These are phyloP conservation scores for Picathartes gymnocephalus DNA, from an alignment of 2,113 vertebrate genomes.

Conservation along the genomic window DNA sequence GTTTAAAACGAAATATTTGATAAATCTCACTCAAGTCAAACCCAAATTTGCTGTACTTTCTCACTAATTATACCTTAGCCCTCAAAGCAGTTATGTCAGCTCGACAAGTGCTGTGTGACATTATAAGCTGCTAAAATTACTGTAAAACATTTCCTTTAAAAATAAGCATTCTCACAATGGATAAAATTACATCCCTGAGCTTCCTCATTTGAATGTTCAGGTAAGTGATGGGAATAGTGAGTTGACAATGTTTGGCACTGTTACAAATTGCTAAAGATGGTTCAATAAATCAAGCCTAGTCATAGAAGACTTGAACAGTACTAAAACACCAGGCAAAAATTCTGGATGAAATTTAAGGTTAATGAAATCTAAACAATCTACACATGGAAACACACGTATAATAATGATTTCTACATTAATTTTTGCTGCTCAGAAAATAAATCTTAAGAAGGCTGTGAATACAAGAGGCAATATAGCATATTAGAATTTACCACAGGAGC, in stretches of 20 bases:
- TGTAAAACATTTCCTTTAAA: constrained; percentile 8
- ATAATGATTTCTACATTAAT: background rate
- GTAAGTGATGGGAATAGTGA: background rate
- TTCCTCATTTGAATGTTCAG: constrained; percentile 5
- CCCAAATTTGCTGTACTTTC: background rate
- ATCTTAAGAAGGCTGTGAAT: background rate
- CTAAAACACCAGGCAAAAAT: background rate
- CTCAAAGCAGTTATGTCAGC: background rate
- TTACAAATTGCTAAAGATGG: background rate
- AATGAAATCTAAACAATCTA: background rate
- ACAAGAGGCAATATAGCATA: background rate
- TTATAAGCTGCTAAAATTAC: background rate
- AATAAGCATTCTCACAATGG: background rate
- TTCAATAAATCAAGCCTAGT: background rate
- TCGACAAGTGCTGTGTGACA: background rate
- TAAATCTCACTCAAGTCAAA: background rate
- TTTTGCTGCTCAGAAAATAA: background rate
- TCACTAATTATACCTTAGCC: background rate
- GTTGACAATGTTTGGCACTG: background rate
- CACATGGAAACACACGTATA: background rate
- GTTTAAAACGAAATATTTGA: background rate
- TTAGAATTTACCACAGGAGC: background rate
- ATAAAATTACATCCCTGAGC: background rate
- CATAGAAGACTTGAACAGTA: background rate
- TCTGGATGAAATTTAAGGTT: background rate